phyloP scores from a whole-genome alignment of 2,113 vertebrate genomes.

The Podocnemis expansa region DNA sequence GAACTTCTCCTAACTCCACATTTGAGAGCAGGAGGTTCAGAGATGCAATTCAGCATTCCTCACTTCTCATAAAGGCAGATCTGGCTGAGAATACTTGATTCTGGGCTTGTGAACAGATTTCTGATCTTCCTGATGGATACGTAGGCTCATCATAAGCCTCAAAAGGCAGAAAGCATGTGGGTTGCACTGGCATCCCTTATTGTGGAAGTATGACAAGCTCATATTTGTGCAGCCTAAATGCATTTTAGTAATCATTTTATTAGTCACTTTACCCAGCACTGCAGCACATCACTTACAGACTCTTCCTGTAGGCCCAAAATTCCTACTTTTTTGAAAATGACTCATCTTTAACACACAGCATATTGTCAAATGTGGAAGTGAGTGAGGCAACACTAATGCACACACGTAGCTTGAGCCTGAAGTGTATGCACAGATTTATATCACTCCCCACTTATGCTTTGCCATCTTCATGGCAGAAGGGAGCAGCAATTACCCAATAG shows the following conservation, averaged over 20 bases:
- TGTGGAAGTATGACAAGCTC: background rate
- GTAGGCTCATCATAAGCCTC: background rate
- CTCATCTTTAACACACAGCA: background rate
- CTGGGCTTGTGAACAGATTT: background rate
- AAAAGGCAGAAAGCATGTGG: background rate
- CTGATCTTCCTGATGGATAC: background rate
- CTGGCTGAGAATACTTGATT: background rate
- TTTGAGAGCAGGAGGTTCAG: background rate
- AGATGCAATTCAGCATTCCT: rapidly evolving
- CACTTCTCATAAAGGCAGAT: background rate
- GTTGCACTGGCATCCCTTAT: background rate
- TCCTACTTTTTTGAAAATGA: background rate
- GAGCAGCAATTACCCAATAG: background rate
- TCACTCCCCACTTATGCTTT: background rate
- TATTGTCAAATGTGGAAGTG: background rate
- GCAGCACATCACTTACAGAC: background rate
- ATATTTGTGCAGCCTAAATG: background rate
- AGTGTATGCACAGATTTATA: background rate
- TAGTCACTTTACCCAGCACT: background rate
- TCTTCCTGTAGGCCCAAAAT: background rate
- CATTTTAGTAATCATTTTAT: background rate
- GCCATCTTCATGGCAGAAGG: background rate
- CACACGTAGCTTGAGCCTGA: background rate
- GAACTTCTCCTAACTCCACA: background rate
- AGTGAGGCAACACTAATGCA: background rate